Evolutionary conservation across 2,113 vertebrate species (phyloP).

Genomic region (Myodes glareolus): DNA sequence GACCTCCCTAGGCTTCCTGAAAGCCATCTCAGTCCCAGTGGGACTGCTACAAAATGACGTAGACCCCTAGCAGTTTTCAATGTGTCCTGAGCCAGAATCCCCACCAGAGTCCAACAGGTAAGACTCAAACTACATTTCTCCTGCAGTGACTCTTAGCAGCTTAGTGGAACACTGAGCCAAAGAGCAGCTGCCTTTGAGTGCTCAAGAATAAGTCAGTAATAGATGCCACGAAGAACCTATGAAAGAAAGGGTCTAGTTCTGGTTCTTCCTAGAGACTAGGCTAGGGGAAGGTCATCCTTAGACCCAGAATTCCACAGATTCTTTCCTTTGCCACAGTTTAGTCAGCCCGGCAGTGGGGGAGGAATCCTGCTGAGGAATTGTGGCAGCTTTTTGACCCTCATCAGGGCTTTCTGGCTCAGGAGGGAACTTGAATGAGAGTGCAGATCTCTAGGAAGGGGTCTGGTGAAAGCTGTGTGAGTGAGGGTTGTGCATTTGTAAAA

Average conservation of each 20-base stretch:
- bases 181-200: slow-evolving; percentile 83
- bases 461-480: neutral
- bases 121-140: neutral
- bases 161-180: slow-evolving; percentile 69
- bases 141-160: slow-evolving; percentile 68
- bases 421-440: slow-evolving; percentile 64
- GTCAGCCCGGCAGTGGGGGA: slow-evolving; percentile 52
- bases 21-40: slow-evolving; percentile 56
- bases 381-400: slow-evolving; percentile 67
- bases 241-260: slow-evolving; percentile 85
- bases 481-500: neutral
- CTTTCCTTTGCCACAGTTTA: slow-evolving; percentile 69
- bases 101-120: neutral
- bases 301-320: neutral
- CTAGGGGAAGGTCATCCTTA: slow-evolving; percentile 85
- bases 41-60: neutral
- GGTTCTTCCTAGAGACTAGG: slow-evolving; percentile 84
- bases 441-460: neutral
- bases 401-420: neutral
- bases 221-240: slow-evolving; percentile 84
- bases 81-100: neutral
- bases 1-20: slow-evolving; percentile 82
- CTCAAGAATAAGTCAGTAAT: slow-evolving; percentile 87
- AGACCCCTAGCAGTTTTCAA: accelerated
- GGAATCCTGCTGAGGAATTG: neutral